Evolutionary conservation across 1,140 invertebrate species (phyloP).

Genomic region (Caerostris extrusa): DNA sequence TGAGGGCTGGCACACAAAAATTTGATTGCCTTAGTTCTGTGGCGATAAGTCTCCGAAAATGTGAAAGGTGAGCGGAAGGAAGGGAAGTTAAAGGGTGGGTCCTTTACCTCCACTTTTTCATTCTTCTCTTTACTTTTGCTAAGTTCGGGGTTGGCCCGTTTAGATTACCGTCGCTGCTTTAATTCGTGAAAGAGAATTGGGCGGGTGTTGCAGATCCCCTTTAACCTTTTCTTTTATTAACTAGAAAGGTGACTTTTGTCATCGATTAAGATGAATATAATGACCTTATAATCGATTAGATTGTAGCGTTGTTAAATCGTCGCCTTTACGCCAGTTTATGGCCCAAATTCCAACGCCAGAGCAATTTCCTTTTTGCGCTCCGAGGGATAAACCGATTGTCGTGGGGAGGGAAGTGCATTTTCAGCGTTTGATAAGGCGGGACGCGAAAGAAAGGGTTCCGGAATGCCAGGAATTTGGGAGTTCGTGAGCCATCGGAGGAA

Average conservation of each 20-base stretch:
- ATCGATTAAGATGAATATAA: slow-evolving; percentile 75
- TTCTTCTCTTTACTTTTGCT: slow-evolving; percentile 51
- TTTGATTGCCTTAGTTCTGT: background rate
- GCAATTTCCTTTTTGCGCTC: slow-evolving; percentile 21
- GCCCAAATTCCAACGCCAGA: background rate
- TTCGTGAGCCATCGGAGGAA: background rate
- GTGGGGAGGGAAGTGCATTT: background rate
- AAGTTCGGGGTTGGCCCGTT: slow-evolving; percentile 46
- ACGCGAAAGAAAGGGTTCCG: background rate
- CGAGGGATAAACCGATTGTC: slow-evolving; percentile 19
- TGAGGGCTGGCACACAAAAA: background rate
- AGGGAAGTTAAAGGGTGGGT: slow-evolving; percentile 50
- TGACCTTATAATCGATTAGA: slow-evolving; percentile 70
- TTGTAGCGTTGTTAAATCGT: slow-evolving; percentile 39
- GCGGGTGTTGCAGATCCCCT: slow-evolving; percentile 69
- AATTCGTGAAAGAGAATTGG: slow-evolving; percentile 43
- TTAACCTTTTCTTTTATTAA: slow-evolving; percentile 76
- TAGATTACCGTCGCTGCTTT: slow-evolving; percentile 44
- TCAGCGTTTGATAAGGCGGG: slow-evolving; percentile 31
- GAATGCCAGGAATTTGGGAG: background rate
- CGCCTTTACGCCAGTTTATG: background rate
- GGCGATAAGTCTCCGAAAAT: slow-evolving; percentile 50
- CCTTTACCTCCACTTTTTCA: slow-evolving; percentile 41
- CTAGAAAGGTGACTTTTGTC: slow-evolving; percentile 74
- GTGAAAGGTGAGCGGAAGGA: slow-evolving; percentile 72